Base-by-base conservation (phyloP, 2,888 invertebrate species). In the Brenthis hecate region DNA sequence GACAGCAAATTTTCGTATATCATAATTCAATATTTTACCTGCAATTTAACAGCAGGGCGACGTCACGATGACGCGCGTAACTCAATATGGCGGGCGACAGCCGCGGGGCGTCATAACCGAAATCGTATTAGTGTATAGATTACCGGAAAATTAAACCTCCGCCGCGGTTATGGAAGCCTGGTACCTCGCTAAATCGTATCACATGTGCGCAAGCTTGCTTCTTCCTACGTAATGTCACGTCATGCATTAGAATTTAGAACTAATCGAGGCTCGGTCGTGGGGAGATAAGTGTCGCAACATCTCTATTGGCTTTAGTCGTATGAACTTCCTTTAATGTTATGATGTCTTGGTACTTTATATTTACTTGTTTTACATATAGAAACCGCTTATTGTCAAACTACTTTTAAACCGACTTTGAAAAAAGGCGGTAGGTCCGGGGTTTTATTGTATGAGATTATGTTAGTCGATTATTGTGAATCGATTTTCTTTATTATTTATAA, bases 101-200 rank as follows among this genome's bases (percentile, higher is more conserved):
- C 62, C 62, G 68, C 71, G 72, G 65, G 68, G 68, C 73, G 73
- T 73, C 73, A 73, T 73, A 70, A 71, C 74, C 74, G 73, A 73
- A 76, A 76, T 78, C 68, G 73, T 72, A 76, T 78, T 76, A 75
- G 65, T 70, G 69, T 73, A 74, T 71, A 74, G 68, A 75, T 75
- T 74, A 74, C 76, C 72, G 73, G 76, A 74, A 74, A 76, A 77
- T 76, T 75, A 73, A 73, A 73, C 73, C 72, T 72, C 66, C 71
- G 69, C 66, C 68, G 57, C 63, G 68, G 69, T 63, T 72, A 74
- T 61, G 61, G 16, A 1, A 23, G 55, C 62, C 62, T 56, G 51
- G 66, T 66, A 60, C 60, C 32, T 60, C n/a, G n/a, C 32, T 23
- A 32, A 6, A 36, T 19, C 54, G 36, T 11, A 43, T 43, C 36